phyloP scores from a whole-genome alignment of 2,113 vertebrate species.

The Cichladusa arquata region DNA sequence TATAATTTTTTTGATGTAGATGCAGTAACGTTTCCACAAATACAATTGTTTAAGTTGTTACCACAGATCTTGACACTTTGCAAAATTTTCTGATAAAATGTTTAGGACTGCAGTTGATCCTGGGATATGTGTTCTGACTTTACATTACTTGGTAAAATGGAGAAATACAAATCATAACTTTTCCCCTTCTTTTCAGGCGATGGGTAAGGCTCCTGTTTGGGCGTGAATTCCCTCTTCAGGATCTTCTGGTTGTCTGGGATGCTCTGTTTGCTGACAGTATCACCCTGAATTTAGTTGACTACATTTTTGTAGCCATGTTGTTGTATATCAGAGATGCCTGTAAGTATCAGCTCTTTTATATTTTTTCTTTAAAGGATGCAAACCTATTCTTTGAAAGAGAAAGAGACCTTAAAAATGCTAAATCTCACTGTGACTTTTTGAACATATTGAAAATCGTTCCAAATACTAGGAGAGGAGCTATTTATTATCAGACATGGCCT shows the following conservation, averaged over 20 bases:
- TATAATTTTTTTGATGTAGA: neutral
- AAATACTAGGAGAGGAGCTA: neutral
- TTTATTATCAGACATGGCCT: slow-evolving; percentile 3
- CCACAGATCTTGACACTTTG: neutral
- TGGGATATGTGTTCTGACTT: neutral
- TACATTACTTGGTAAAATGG: neutral
- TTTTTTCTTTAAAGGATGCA: neutral
- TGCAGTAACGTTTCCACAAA: neutral
- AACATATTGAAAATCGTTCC: neutral
- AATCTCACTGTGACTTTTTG: neutral
- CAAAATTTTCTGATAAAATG: neutral
- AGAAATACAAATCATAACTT: neutral
- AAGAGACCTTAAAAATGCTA: neutral
- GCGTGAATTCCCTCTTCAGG: slow-evolving; percentile 94
- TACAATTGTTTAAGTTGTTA: neutral
- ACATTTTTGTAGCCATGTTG: slow-evolving; percentile 97
- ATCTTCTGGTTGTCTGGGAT: slow-evolving; percentile 96
- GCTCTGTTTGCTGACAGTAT: slow-evolving; percentile 94
- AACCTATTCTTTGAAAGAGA: neutral
- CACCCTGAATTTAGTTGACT: slow-evolving; percentile 92
- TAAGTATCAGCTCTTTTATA: slow-evolving; percentile 68
- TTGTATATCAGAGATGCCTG: slow-evolving; percentile 95
- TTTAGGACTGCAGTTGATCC: neutral
- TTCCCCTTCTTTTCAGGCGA: slow-evolving; percentile 76
- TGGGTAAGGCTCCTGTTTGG: slow-evolving; percentile 96